A percentile compares a stretch with the other conserved stretches of the same genome.
phyloP scores from a whole-genome alignment of 1,140 invertebrate species.

The Oedothorax gibbosus region DNA sequence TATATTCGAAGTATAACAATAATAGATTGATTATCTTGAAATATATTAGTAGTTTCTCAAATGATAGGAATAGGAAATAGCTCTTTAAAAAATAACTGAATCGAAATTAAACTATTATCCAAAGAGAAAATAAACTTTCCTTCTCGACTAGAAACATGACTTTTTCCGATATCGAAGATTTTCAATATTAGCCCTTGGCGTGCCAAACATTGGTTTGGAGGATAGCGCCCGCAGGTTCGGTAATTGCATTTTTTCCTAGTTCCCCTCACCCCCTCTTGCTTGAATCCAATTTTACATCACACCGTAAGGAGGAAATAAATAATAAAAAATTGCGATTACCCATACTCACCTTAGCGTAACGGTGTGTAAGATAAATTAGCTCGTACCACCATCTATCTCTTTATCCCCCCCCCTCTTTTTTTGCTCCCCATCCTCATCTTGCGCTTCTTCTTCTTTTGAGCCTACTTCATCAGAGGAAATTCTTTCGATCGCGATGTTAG shows the following conservation, averaged over 20 bases:
- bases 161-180: constrained; percentile 60
- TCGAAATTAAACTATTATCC: no score
- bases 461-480: constrained; percentile 58
- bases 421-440: background rate
- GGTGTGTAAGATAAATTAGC: constrained; percentile 59
- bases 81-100: no score
- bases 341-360: constrained; percentile 53
- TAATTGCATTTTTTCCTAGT: constrained; percentile 53
- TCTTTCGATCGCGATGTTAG: constrained; percentile 46
- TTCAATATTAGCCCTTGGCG: constrained; percentile 59
- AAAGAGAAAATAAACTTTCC: background rate
- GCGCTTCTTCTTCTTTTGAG: constrained; percentile 4
- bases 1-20: no score
- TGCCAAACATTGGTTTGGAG: constrained; percentile 59
- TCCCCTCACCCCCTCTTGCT: constrained; percentile 2
- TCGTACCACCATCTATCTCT: constrained; percentile 50
- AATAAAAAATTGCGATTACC: constrained; percentile 50
- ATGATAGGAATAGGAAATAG: no score
- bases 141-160: constrained; percentile 55
- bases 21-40: no score
- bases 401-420: constrained; percentile 2
- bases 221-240: constrained; percentile 39
- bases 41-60: no score
- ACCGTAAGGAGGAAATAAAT: constrained; percentile 24
- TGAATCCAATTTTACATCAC: constrained; percentile 60